Evolutionary conservation across 2,888 invertebrate species (phyloP).

Genomic region (Eupithecia abbreviata): DNA sequence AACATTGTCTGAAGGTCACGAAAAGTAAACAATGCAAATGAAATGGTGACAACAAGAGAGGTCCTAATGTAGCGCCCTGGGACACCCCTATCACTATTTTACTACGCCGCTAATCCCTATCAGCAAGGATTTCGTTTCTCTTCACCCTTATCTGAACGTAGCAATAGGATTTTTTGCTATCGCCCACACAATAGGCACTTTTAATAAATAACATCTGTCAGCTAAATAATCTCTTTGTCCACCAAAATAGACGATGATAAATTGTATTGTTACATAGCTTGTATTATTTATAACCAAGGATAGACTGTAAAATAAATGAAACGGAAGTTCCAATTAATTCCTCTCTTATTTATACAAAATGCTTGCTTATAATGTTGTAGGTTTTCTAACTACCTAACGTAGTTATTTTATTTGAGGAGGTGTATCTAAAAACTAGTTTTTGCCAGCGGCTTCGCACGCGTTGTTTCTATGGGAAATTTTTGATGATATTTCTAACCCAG

Average conservation of each 20-base stretch:
- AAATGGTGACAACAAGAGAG: not conserved
- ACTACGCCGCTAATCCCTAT: constrained; percentile 74
- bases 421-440: not conserved
- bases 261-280: constrained; percentile 19
- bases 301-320: constrained; percentile 4
- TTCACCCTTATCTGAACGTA: constrained; percentile 54
- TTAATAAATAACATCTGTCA: constrained; percentile 58
- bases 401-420: not conserved
- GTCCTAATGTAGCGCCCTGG: constrained; percentile 14
- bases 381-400: not conserved
- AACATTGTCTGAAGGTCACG: not conserved
- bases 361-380: not conserved
- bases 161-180: constrained; percentile 54
- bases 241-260: constrained; percentile 45
- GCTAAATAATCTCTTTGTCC: constrained; percentile 43
- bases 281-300: constrained; percentile 20
- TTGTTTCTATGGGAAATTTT: too few relatives aligned
- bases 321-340: not conserved
- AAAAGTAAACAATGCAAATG: not conserved
- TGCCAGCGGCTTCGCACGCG: too few relatives aligned
- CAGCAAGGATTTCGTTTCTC: constrained; percentile 70
- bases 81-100: constrained; percentile 42
- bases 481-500: too few relatives aligned
- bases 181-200: constrained; percentile 50
- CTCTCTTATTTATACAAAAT: not conserved